phyloP scores from a whole-genome alignment of 53 echinoderm and acorn worm genomes.

The Apostichopus leukothele region DNA sequence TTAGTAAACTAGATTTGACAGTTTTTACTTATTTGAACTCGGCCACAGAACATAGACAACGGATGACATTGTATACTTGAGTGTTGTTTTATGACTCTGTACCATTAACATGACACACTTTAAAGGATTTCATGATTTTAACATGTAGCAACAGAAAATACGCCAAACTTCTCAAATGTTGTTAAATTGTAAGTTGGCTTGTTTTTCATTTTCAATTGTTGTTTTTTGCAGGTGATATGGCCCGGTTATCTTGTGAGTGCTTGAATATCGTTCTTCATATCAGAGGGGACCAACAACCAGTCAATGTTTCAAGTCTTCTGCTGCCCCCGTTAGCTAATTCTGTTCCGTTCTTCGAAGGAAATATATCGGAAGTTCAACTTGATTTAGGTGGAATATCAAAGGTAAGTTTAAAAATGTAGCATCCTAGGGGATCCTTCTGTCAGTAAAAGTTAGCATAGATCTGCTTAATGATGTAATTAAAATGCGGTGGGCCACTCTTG shows the following conservation, averaged over 20 bases:
- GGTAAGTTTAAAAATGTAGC: constrained; percentile 47
- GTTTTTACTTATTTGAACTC: too few relatives aligned
- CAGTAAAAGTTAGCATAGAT: too few relatives aligned
- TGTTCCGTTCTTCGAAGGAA: constrained; percentile 65
- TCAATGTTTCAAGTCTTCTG: constrained; percentile 62
- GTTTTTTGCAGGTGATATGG: constrained; percentile 60
- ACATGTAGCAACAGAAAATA: not conserved
- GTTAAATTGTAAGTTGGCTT: not conserved
- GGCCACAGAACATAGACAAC: too few relatives aligned
- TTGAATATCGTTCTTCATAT: constrained; percentile 80
- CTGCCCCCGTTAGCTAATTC: constrained; percentile 55
- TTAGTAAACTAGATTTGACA: too few relatives aligned
- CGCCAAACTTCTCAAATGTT: not conserved
- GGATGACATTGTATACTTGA: too few relatives aligned
- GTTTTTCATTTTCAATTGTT: not conserved
- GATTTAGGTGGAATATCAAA: constrained; percentile 86
- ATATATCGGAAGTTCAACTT: constrained; percentile 70
- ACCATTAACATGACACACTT: too few relatives aligned
- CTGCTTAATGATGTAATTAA: too few relatives aligned
- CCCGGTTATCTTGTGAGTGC: constrained; percentile 74
- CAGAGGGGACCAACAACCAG: constrained; percentile 45
- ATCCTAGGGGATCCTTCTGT: too few relatives aligned
- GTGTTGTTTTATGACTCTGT: too few relatives aligned
- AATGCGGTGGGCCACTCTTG: too few relatives aligned
- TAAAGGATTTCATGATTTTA: too few relatives aligned